Evolutionary conservation across 2,888 invertebrate genomes (phyloP), one percentile per base, ranked within the genome.

Genomic region (Formica aserva): DNA sequence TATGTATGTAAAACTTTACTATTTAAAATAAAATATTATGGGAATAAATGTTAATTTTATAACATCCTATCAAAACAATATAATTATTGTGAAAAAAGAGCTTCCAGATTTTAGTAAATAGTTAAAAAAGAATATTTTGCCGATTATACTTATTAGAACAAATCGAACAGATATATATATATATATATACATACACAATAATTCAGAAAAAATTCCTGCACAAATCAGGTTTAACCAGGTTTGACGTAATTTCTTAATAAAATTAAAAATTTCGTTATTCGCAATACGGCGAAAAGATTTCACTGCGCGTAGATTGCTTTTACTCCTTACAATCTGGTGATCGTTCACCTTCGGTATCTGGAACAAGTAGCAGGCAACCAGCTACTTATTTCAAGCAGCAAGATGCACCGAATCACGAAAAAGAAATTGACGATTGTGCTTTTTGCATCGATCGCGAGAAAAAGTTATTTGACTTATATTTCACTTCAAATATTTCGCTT

Each of bases 291-390:
- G 35, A 32, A 66, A 75, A 78, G 67, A 83, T 87, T 87, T 88
- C 85, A 84, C 78, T 62, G 15, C 67, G 45, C 55, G 77, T 75
- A 72, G 75, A 89, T 60, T 62, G 62, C 67, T 76, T 80, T 57
- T 69, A 67, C 52, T 18, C 22, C 41, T 60, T 18, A n/a, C 26
- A 65, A 65, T 22, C 52, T 66, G 22, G 18, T 75, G 69, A 82
- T 66, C 75, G 32, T 65, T 76, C 65, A 76, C 48, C 48, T 76
- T 63, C 4, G 22, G 48, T 65, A 65, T 65, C 66, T 76, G 11
- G 32, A 75, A 63, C 45, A 35, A 29, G 15, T 26, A 74, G 13
- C 38, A 72, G 11, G 4, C 8, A 38, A 8, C 4, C n/a, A 65
- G 38, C n/a, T 22, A 76, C 18, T 77, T 77, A 67, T 67, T 77